Evolutionary conservation across 1,140 invertebrate species (phyloP).

Genomic region (Tetraneura akinire): DNA sequence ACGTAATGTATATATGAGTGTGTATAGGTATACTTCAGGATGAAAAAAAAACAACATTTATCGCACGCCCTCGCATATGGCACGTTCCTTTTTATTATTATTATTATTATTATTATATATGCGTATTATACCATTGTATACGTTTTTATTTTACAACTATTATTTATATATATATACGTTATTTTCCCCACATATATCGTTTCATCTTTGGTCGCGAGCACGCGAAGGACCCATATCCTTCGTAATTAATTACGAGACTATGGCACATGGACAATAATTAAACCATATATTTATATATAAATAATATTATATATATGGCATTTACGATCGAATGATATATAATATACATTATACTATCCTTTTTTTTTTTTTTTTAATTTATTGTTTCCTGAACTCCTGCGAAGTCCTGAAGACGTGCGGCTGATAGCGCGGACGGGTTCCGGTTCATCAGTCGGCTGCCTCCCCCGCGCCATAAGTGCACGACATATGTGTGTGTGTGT

Average conservation of each 20-base stretch:
- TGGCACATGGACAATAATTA: background rate
- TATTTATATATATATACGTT: conserved; percentile 8
- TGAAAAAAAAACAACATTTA: conserved; percentile 39
- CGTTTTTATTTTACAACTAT: conserved; percentile 43
- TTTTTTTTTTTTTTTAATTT: conserved; percentile 22
- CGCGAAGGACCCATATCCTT: background rate
- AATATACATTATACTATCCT: conserved; percentile 12
- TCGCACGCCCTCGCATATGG: conserved; percentile 48
- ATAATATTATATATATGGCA: background rate
- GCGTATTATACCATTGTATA: background rate
- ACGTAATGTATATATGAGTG: background rate
- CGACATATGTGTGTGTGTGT: background rate
- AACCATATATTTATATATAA: too few species aligned
- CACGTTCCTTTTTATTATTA: conserved; percentile 40
- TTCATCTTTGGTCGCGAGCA: background rate
- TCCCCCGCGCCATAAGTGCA: background rate
- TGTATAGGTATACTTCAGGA: background rate
- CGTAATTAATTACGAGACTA: conserved; percentile 16
- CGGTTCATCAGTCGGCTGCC: background rate
- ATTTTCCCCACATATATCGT: background rate
- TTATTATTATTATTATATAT: conserved; percentile 36
- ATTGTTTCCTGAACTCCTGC: background rate
- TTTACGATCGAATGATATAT: background rate
- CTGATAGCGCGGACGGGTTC: background rate
- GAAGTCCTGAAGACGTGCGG: background rate